Evolutionary conservation across 2,113 vertebrate species (phyloP), one percentile per base, ranked within the genome.

Genomic region (Pelodiscus sinensis): DNA sequence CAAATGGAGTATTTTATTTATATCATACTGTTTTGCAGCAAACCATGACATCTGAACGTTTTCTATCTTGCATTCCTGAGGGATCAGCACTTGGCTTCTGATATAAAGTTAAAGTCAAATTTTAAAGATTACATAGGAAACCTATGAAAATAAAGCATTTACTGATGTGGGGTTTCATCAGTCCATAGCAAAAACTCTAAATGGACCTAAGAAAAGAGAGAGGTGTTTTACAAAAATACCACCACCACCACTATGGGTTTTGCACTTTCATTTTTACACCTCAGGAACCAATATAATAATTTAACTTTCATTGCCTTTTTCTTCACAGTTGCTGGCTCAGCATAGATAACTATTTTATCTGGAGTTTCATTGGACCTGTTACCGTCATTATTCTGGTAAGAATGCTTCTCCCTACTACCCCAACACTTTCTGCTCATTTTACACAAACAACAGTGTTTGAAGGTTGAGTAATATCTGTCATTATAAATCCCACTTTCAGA

Each of bases 281-380:
- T 50, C 22, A 89, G 19, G 12, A 85, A 31, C 27, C 86, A 86
- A n/a, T 86, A 80, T 83, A 82, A 2, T 79, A 81, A 57, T 80
- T 90, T 56, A 79, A 38, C 85, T 68, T 92, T 77, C 31, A 9
- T 77, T 79, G 25, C 95, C 56, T 96, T 82, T 95, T 97, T 93
- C 79, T 3, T 96, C 31, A 78, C 79, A 99, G 99, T 96, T 99
- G 99, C 98, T 99, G 99, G 99, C 98, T 99, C 94, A 99, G 98
- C 62, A 98, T 99, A 98, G 99, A 99, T 98, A 99, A 99, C 97
- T 99, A 99, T 97, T 99, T 99, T 98, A 99, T 99, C 98, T 99
- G 99, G 99, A 99, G 99, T 96, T 99, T 99, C 97, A 99, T 99
- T 96, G 99, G 99, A 97, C 99, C 99, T 19, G 99, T 99, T 97